Evolutionary conservation across 2,888 invertebrate genomes (phyloP), one percentile per base, ranked within the genome.

Genomic region (Micoletzkya japonica): DNA sequence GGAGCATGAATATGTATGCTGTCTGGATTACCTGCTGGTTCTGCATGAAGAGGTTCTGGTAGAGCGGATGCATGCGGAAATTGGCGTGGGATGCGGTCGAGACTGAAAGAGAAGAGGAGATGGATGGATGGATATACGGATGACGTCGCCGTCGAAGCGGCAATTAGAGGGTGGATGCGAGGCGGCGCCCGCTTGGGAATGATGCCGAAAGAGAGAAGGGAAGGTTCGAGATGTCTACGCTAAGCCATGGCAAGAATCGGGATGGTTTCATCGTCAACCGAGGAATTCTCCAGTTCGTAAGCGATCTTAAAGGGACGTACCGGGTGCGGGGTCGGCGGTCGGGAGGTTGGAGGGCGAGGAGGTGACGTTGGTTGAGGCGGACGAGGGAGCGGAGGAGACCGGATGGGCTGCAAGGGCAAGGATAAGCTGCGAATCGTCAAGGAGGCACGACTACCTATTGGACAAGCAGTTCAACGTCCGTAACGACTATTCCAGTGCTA

Each of bases 1-100:
- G 20, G 20, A 44, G 44, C 10, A 14, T 20, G 20, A 44, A 44
- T 10, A 44, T 44, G 14, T 14, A 14, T 20, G 54, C 20, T 54
- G 54, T 7, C 7, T 20, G 24, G 20, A 24, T 37, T 17, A 54
- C 54, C 64, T 66, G n/a, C n/a, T n/a, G 70, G 63, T 70, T 74
- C n/a, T 60, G 70, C 24, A 76, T 72, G 70, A 76, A 76, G 30
- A 74, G 58, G 37, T 76, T 76, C 34, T 72, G 72, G 58, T 76
- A 76, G 39, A 76, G 72, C 20, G 71, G 73, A 49, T 72, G 70
- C n/a, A 70, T 61, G 67, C 36, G 61, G 72, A 59, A 36, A 63
- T 70, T 37, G 17, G 44, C 32, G 26, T 60, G 32, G 50, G 34
- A 26, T 28, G 30, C 63, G 32, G 64, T 14, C 17, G 54, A 64